Base-by-base conservation (phyloP, 2,888 invertebrate species). In the Pharmacophagus antenor region DNA sequence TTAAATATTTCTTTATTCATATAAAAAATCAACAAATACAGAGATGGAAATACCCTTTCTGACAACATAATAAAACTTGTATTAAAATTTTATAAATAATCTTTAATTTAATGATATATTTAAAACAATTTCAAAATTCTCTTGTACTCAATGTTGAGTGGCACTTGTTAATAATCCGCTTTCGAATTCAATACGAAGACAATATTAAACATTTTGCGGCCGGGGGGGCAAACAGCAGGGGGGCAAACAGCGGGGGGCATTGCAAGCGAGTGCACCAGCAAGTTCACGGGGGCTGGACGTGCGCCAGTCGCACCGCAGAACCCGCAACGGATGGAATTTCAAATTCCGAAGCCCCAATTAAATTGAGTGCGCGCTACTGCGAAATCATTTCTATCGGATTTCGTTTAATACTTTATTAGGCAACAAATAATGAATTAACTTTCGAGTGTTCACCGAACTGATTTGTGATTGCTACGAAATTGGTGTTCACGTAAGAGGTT, bases 201-300 rank as follows among this genome's bases (percentile, higher is more conserved):
- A 44, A 44, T 44, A 18, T 18, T 41, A 41, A 8, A 41, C 6
- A n/a, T n/a, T 8, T 41, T 15, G 41, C 41, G 41, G 41, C 41
- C 27, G 8, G 27, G 12, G n/a, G 41, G 15, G n/a, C 41, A 12
- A 27, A 27, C 27, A 10, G 27, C 5, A 10, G 27, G 27, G 10
- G 41, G n/a, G 15, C 41, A 41, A 41, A 41, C 41, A 15, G 42
- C 4, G 42, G 5, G 18, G 5, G 18, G n/a, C 10, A 4, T 3
- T 44, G 42, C 42, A 44, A 6, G 7, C 42, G 6, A 10, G 27
- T 18, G 42, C 42, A 37, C 37, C 37, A 2, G 17, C 42, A 17
- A 18, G 4, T 42, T 1, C 18, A 1, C 18, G 18, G 79, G 73
- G 17, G 22, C 46, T 44, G 51, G 31, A 51, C 17, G 50, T 18